Evolutionary conservation across 2,113 vertebrate species (phyloP).

Genomic region (Nothocercus julius): DNA sequence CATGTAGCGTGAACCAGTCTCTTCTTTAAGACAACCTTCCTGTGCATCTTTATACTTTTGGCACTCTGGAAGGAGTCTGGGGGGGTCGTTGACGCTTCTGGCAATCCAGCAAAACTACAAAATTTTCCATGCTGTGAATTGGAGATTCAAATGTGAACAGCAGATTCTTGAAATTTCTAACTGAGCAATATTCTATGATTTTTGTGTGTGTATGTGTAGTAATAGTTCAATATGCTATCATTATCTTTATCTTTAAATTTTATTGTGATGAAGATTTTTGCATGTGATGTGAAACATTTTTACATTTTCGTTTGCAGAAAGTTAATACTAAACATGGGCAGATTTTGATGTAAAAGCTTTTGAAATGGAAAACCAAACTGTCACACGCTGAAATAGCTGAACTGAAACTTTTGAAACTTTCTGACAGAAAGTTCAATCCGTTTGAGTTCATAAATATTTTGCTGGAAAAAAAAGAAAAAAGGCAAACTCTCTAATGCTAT

Average conservation of each 20-base stretch:
- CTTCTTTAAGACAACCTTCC: background rate
- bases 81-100: background rate
- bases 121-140: background rate
- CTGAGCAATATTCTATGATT: background rate
- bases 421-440: background rate
- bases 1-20: too few species aligned
- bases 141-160: background rate
- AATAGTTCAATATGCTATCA: background rate
- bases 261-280: background rate
- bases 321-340: background rate
- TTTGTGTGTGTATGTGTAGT: background rate
- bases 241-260: background rate
- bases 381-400: background rate
- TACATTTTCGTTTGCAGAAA: background rate
- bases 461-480: background rate
- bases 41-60: background rate
- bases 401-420: background rate
- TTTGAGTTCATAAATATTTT: background rate
- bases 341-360: background rate
- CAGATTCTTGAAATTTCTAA: background rate
- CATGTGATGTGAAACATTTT: background rate
- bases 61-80: background rate
- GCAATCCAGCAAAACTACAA: background rate
- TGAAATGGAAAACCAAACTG: background rate
- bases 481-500: background rate